Base-by-base conservation (phyloP, 2,888 invertebrate species). In the Erebia ligea region DNA sequence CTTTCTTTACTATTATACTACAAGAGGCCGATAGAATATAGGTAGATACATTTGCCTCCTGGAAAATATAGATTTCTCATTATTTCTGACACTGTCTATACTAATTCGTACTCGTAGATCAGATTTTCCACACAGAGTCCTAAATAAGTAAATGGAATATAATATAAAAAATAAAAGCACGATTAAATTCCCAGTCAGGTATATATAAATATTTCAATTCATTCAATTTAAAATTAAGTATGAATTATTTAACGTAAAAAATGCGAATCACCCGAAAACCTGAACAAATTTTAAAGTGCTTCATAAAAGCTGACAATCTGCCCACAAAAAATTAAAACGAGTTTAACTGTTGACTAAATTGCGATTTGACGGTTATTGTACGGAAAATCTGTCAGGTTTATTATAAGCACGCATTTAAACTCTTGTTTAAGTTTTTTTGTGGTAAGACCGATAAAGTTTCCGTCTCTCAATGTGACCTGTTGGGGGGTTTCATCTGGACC, bases 161-260 rank as follows among this genome's bases (percentile, higher is more conserved):
- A 17, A 52, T 52, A 34, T 45, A 52, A 64, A 34, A 56, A 64
- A 63, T 63, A 48, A 63, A 63, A 63, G 13, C 48, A 63, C 19
- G 19, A 63, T 61, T 42, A 25, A 63, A 63, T 17, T 64, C 19
- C 50, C 25, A 19, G 13, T 50, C 52, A 50, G 50, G n/a, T 13
- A 50, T n/a, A 50, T 50, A 11, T 2, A 50, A 50, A 50, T 50
- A 15, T n/a, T 50, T 50, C 15, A 50, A 48, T 13, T n/a, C 50
- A 13, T 50, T 50, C 15, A 50, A 50, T n/a, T 50, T n/a, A 56
- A 4, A 34, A 58, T 58, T 58, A n/a, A n/a, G n/a, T n/a, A 56
- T n/a, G 34, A 5, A 34, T 58, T 58, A 34, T 8, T 1, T 58
- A 6, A 40, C n/a, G 11, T 25, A 58, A 34, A 58, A 63, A 63